These are phyloP conservation scores for Rhodinocichla rosea DNA, from an alignment of 2,113 vertebrate genomes.

Conservation along the genomic window DNA sequence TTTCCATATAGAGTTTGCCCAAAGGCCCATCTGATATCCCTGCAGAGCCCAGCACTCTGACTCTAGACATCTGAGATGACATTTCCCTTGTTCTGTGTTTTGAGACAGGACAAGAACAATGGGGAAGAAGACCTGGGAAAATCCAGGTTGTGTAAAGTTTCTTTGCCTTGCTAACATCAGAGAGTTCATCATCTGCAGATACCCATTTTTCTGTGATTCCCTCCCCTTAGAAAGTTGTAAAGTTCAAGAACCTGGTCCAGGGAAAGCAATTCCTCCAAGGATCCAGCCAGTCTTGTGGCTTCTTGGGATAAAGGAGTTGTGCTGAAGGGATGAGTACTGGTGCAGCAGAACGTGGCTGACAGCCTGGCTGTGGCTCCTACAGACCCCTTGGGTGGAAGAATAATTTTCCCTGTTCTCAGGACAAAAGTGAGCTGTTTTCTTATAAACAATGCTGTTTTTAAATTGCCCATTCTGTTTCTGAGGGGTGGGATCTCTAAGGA, in stretches of 20 bases:
- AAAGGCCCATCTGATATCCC: neutral
- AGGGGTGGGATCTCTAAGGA: neutral
- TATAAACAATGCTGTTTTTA: neutral
- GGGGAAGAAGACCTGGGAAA: neutral
- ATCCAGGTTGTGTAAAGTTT: neutral
- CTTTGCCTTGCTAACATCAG: neutral
- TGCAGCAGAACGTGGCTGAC: neutral
- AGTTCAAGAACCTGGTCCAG: neutral
- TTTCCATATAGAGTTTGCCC: neutral
- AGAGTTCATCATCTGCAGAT: neutral
- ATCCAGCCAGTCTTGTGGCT: neutral
- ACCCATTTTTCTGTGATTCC: neutral
- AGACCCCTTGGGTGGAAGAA: neutral
- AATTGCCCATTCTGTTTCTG: neutral
- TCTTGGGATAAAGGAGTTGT: neutral
- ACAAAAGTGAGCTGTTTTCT: neutral
- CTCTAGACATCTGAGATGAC: fast-evolving
- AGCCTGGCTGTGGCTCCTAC: neutral
- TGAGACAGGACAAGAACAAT: neutral
- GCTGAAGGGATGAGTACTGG: neutral
- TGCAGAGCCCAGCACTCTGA: neutral
- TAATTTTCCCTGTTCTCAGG: neutral
- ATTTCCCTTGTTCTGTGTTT: neutral
- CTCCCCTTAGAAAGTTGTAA: neutral
- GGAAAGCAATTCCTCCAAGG: neutral